A percentile compares a stretch with the other conserved stretches of the same genome.
phyloP scores from a whole-genome alignment of 2,113 vertebrate species.

The Rhodinocichla rosea region DNA sequence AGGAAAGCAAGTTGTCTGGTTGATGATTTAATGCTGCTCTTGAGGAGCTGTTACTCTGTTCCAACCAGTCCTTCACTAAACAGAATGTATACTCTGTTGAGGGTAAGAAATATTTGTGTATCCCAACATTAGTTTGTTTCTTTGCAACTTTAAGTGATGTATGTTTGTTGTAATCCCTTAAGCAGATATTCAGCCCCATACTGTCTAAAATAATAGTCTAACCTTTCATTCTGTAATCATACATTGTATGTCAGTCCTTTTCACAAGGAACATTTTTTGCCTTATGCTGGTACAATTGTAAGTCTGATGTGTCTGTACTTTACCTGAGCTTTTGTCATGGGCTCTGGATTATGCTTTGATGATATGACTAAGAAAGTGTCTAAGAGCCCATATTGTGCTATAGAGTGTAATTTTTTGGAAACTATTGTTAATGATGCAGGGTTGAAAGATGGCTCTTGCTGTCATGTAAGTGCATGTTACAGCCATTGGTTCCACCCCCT shows the following conservation, averaged over 20 bases:
- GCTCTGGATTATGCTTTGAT: neutral
- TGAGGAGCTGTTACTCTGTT: neutral
- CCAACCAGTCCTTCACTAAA: neutral
- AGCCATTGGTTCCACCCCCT: neutral
- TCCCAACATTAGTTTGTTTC: neutral
- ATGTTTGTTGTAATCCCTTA: neutral
- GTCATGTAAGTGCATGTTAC: neutral
- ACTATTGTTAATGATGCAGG: neutral
- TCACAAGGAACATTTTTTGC: neutral
- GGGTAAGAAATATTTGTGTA: neutral
- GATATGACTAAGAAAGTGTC: neutral
- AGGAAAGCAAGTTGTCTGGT: neutral
- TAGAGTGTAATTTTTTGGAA: neutral
- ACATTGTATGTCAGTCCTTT: neutral
- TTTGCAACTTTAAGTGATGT: neutral
- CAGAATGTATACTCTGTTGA: neutral
- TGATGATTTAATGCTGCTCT: neutral
- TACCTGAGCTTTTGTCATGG: neutral
- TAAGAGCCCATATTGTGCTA: neutral
- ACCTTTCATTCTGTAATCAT: neutral
- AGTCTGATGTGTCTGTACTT: accelerated
- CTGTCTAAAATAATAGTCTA: neutral
- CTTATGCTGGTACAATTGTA: neutral
- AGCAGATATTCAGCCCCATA: no score
- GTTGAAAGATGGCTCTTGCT: neutral